Evolutionary conservation across 2,797 vertebrate species (phyloP), one percentile per base, ranked within the genome.

Genomic region (Myotis planiceps): DNA sequence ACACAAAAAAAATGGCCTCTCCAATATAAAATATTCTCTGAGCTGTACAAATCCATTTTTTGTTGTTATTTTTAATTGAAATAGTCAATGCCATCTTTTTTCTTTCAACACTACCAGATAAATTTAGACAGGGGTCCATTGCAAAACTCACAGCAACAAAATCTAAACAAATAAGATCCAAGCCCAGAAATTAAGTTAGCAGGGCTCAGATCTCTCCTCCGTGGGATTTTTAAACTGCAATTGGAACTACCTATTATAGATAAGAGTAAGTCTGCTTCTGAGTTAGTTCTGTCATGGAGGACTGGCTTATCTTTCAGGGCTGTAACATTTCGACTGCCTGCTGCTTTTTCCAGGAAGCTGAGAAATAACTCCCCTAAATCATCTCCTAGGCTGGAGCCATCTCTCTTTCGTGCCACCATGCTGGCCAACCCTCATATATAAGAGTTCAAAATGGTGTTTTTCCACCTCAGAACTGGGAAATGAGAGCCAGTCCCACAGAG

Each of bases 131-230:
- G 12, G 27, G 32, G 87, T 92, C 79, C 84, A 80, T 13, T 86
- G 49, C 37, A 89, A 85, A 16, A 42, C 25, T 92, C 37, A 58
- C 9, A 32, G 49, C 32, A 84, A 34, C 9, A 75, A 90, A 96
- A 96, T 37, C 71, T 90, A 90, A 95, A 84, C 12, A 76, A 96
- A 71, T 71, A 91, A 93, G 65, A 23, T 75, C 69, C 83, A 94
- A 88, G 14, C 13, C n/a, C 82, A 37, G 12, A 85, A 78, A 82
- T 90, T 90, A 85, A 85, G 92, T 95, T 72, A 94, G 51, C 29
- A 45, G 76, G 27, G 53, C 65, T 79, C 47, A 88, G 45, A 60
- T 74, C 45, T 92, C 63, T 75, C 42, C 47, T 55, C 53, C 27
- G 0, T 16, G 14, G 51, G 85, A 75, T 71, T 94, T 90, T 75